Base-by-base conservation (phyloP, 2,888 invertebrate genomes). In the Harpalus rufipes region DNA sequence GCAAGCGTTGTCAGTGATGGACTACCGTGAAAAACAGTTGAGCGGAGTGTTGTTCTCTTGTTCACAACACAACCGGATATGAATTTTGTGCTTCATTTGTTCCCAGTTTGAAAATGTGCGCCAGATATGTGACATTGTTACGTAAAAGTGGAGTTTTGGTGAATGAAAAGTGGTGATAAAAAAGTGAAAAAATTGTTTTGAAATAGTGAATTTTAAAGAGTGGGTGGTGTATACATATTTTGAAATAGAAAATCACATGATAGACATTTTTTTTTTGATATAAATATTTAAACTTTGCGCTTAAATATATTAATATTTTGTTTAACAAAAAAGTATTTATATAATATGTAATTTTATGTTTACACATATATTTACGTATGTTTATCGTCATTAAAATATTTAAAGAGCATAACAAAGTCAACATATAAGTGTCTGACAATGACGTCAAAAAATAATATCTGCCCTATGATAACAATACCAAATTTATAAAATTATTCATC, bases 1-100 rank as follows among this genome's bases (percentile, higher is more conserved):
- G 44, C 44, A 41, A 74, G 44, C 44, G 8, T 18, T 74, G 72
- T 74, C 72, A 74, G 44, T 74, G 72, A 74, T 74, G 72, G 72
- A 74, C 72, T 74, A 74, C 72, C 72, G 72, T 74, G 72, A 74
- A 74, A 74, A 74, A 74, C 72, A 74, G 72, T 74, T 44, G 72
- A 41, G 10, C n/a, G 16, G 8, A 44, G 18, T 74, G 72, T 74
- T 74, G 72, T 74, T 74, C 72, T 68, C 14, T 14, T 44, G 72
- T 74, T 68, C 41, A 10, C 16, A 18, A 16, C 41, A 44, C 18
- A 74, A 74, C 72, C 72, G 72, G 72, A 74, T 74, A 74, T 74
- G 44, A 18, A 74, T 74, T 74, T 74, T 74, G 44, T 44, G 44
- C 72, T 68, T 41, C 72, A 41, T 44, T 74, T 74, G 72, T 74